These are phyloP conservation scores for Thecophora atra DNA, from an alignment of 2,888 invertebrate genomes.

Conservation along the genomic window DNA sequence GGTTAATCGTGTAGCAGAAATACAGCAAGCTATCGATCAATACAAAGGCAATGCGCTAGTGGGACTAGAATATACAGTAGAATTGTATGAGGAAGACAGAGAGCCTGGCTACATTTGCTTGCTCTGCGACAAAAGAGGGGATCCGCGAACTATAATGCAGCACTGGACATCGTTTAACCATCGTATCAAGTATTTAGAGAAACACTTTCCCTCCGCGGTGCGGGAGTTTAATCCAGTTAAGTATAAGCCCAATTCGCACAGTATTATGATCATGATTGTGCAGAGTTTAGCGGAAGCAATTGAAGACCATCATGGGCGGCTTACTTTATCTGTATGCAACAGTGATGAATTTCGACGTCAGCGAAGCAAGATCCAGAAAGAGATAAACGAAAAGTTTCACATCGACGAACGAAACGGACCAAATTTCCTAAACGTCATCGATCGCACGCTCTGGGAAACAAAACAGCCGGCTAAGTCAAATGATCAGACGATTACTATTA, in stretches of 20 bases:
- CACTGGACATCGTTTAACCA: constrained; percentile 84
- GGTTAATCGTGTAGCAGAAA: constrained; percentile 66
- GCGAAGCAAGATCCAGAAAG: constrained; percentile 71
- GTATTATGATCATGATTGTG: constrained; percentile 66
- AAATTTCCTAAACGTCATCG: constrained; percentile 69
- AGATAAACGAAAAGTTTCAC: constrained; percentile 75
- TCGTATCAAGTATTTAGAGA: constrained; percentile 74
- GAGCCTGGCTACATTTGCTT: constrained; percentile 82
- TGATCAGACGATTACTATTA: constrained; percentile 47
- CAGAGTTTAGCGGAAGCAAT: constrained; percentile 74
- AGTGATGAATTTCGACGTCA: constrained; percentile 76
- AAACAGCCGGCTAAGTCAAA: constrained; percentile 21
- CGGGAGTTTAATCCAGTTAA: constrained; percentile 72
- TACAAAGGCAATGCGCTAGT: constrained; percentile 68
- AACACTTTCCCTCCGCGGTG: constrained; percentile 69
- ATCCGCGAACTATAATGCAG: constrained; percentile 79
- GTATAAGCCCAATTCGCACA: constrained; percentile 70
- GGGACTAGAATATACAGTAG: constrained; percentile 83
- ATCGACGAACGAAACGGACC: constrained; percentile 71
- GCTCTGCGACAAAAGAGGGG: constrained; percentile 81
- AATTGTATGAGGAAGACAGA: constrained; percentile 73
- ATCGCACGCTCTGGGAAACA: constrained; percentile 60
- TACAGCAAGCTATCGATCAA: constrained; percentile 68
- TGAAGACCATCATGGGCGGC: constrained; percentile 78
- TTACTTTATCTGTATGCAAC: constrained; percentile 74